Conservation (phyloP, 1,140 invertebrate genomes). For the Drosophila carrolli region DNA sequence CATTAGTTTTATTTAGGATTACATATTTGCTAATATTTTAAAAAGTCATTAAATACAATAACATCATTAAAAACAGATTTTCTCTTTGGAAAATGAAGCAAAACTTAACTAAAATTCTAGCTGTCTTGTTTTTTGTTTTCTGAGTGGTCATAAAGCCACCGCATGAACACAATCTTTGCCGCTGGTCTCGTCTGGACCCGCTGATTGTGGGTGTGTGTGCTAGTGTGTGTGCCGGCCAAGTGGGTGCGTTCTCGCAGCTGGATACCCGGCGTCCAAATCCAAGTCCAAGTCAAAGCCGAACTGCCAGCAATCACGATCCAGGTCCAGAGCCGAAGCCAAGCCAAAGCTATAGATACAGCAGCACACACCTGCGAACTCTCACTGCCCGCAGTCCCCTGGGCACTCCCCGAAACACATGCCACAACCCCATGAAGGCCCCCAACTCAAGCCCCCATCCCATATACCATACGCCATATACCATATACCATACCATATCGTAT, state of each 20-base stretch:
- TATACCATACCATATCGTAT: conserved; percentile 9
- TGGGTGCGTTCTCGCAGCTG: conserved; percentile 81
- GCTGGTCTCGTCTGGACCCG: conserved; percentile 62
- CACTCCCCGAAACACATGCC: conserved; percentile 9
- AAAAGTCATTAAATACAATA: too few relatives aligned
- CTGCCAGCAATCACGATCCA: conserved; percentile 72
- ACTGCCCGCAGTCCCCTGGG: conserved; percentile 8
- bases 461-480: conserved; percentile 4
- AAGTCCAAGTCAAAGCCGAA: conserved; percentile 33
- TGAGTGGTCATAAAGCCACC: conserved; percentile 34
- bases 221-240: conserved; percentile 56
- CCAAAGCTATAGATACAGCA: conserved; percentile 16
- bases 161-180: conserved; percentile 52
- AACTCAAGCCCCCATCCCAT: background rate
- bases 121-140: background rate
- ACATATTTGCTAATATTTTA: too few relatives aligned
- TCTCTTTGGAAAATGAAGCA: background rate
- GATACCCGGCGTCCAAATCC: conserved; percentile 57
- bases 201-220: conserved; percentile 59
- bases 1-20: too few relatives aligned
- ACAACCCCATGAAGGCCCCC: background rate
- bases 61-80: too few relatives aligned
- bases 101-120: background rate
- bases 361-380: conserved; percentile 66
- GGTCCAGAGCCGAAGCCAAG: background rate